A percentile compares a stretch with the other conserved stretches of the same genome.
Conservation (phyloP, 2,888 invertebrate species). For the Meiosimyza platycephala region DNA sequence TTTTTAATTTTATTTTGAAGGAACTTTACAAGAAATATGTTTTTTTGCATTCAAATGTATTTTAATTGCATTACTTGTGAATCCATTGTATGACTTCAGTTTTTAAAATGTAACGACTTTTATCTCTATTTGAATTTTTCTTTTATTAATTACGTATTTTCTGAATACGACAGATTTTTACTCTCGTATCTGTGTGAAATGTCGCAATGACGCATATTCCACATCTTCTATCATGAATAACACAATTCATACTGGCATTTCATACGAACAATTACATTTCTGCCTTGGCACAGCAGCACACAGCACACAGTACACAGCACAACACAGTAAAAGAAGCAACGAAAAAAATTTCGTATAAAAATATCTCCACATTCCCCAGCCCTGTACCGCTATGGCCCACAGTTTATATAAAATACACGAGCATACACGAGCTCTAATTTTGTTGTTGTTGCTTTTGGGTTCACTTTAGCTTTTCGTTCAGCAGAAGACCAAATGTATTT, state of each 20-base stretch:
- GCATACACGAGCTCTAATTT: slow-evolving; percentile 21
- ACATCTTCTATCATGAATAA: slow-evolving; percentile 53
- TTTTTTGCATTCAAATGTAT: too few relatives aligned
- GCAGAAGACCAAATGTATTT: slow-evolving; percentile 6
- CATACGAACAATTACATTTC: slow-evolving; percentile 6
- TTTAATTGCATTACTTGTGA: too few relatives aligned
- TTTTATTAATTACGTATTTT: slow-evolving; percentile 25
- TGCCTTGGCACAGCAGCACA: too few relatives aligned
- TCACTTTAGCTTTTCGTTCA: slow-evolving; percentile 7
- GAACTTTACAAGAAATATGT: too few relatives aligned
- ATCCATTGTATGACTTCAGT: too few relatives aligned
- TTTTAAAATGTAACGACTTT: too few relatives aligned
- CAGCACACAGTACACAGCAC: slow-evolving; percentile 6
- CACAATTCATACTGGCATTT: slow-evolving; percentile 53
- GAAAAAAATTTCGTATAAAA: slow-evolving; percentile 27
- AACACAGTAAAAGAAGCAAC: slow-evolving; percentile 12
- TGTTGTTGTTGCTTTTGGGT: slow-evolving; percentile 10
- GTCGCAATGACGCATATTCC: slow-evolving; percentile 47
- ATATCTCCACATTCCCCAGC: slow-evolving; percentile 6
- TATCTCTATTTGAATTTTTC: too few relatives aligned
- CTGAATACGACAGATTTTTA: not conserved
- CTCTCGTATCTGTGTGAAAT: slow-evolving; percentile 6
- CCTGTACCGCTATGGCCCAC: slow-evolving; percentile 13
- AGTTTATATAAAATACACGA: slow-evolving; percentile 15
- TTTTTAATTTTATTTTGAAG: too few relatives aligned